A percentile compares a stretch with the other conserved stretches of the same genome.
Evolutionary conservation across 2,797 vertebrate genomes (phyloP).

Genomic region (Semotilus atromaculatus): DNA sequence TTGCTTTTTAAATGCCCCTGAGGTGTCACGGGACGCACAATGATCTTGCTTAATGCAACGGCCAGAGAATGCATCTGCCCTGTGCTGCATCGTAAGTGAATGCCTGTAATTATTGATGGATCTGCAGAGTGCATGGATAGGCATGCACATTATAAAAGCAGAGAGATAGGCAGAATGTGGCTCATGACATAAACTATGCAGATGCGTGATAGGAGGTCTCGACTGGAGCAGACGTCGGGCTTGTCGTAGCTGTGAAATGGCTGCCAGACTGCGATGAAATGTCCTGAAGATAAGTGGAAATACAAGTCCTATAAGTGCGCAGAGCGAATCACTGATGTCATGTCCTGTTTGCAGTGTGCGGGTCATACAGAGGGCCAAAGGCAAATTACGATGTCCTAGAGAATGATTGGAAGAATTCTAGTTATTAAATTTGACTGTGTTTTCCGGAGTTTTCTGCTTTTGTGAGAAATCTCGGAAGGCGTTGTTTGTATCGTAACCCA

Average conservation of each 20-base stretch:
- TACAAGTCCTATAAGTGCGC: not conserved
- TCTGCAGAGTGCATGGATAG: slow-evolving; percentile 54
- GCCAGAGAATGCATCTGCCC: slow-evolving; percentile 59
- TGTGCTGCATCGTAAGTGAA: slow-evolving; percentile 56
- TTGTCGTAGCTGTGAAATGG: slow-evolving; percentile 40
- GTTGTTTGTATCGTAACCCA: not conserved
- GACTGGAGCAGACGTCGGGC: slow-evolving; percentile 13
- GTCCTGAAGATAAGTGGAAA: slow-evolving; percentile 30
- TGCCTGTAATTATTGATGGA: slow-evolving; percentile 72
- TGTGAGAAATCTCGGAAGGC: not conserved
- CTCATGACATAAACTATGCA: slow-evolving; percentile 25
- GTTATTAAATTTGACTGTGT: not conserved
- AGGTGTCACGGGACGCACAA: slow-evolving; percentile 56
- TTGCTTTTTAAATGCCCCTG: slow-evolving; percentile 58
- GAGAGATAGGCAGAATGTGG: slow-evolving; percentile 16
- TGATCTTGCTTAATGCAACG: slow-evolving; percentile 72
- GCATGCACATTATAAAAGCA: slow-evolving; percentile 49
- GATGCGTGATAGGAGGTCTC: slow-evolving; percentile 20
- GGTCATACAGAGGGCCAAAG: not conserved
- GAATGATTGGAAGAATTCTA: not conserved
- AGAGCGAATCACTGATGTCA: slow-evolving; percentile 13
- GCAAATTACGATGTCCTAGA: slow-evolving; percentile 12
- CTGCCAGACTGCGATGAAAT: slow-evolving; percentile 31
- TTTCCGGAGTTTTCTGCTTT: slow-evolving; percentile 4
- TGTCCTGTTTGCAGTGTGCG: slow-evolving; percentile 6